Evolutionary conservation across 1,140 invertebrate genomes (phyloP), one percentile per base, ranked within the genome.

Genomic region (Megathymus violae): DNA sequence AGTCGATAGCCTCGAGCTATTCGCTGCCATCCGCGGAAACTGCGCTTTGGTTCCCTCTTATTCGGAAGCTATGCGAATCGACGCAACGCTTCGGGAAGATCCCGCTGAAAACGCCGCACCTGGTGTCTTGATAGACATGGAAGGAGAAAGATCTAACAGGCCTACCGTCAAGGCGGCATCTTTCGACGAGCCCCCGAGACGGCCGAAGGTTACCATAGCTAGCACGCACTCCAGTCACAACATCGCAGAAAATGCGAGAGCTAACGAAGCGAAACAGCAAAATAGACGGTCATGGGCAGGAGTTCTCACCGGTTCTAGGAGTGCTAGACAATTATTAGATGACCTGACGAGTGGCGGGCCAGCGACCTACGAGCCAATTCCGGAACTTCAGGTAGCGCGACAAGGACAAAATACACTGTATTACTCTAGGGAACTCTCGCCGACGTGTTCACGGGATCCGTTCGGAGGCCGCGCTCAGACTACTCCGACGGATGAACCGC

Each of bases 381-480:
- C 80, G 14, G 85, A 90, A 59, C 48, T 78, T 60, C 76, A 74
- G 70, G 62, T 61, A 25, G 79, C 67, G 67, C 71, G 74, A 51
- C 84, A 80, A 61, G 76, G 78, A 22, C 82, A 88, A 59, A 71
- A 85, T 47, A 91, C 90, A 0, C 72, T 94, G 43, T 94, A 93
- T 67, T 94, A 93, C 64, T 92, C 94, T 0, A 93, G 92, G 72
- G 93, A 94, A n/a, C 87, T 95, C 17, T 92, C 93, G 46, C 92
- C 93, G 25, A 91, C 92, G 0, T 93, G 91, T 66, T 93, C 93
- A 0, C 84, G 88, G 15, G 94, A 94, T 89, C 93, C 94, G 0
- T 94, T 94, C 65, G 91, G 92, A 7, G 93, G 93, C 13, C 90
- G 92, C 52, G 82, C 92, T 0, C 89, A 89, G 62, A 90, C 89